These are phyloP conservation scores for Dasyprocta punctata DNA, from an alignment of 2,113 vertebrate species.

Conservation along the genomic window DNA sequence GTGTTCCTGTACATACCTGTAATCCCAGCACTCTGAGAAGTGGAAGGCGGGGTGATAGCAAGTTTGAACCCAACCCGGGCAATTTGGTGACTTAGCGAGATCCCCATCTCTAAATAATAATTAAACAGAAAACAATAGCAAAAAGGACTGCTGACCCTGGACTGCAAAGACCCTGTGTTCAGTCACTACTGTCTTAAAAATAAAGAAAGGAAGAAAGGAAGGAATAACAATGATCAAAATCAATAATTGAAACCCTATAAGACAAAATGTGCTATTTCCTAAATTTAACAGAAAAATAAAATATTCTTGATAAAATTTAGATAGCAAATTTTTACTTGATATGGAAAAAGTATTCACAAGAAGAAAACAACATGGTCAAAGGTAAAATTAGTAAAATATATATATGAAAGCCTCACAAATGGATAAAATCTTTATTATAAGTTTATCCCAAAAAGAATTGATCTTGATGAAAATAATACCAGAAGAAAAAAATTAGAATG, in stretches of 20 bases:
- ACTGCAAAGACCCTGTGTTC: neutral
- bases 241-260: neutral
- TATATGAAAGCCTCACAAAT: neutral
- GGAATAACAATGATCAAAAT: neutral
- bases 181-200: neutral
- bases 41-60: neutral
- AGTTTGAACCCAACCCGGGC: neutral
- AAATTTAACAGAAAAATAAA: conserved; percentile 30
- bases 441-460: neutral
- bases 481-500: conserved; percentile 25
- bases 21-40: neutral
- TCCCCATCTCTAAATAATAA: neutral
- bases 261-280: conserved; percentile 11
- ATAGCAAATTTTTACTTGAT: neutral
- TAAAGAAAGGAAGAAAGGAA: neutral
- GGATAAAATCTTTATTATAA: neutral
- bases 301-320: neutral
- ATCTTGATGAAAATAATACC: neutral
- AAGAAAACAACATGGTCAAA: neutral
- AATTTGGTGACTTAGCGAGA: neutral
- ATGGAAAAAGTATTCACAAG: neutral
- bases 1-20: neutral
- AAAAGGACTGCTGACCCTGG: neutral
- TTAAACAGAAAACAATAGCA: neutral
- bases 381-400: conserved; percentile 28